Base-by-base conservation (phyloP, 2,888 invertebrate species). In the Smittia aterrima region DNA sequence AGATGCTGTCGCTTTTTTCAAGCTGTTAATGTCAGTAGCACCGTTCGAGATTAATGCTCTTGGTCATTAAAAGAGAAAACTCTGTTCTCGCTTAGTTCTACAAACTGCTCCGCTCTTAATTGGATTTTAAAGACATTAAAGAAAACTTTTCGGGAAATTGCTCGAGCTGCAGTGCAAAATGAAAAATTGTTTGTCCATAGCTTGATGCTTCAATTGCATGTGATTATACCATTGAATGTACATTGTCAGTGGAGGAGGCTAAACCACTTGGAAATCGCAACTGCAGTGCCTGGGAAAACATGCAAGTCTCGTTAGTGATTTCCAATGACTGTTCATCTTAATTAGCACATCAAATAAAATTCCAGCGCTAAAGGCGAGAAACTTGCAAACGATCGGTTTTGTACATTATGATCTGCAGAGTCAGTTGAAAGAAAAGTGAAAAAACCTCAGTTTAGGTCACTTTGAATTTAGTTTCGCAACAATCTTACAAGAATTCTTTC, bases 121-220 rank as follows among this genome's bases (percentile, higher is more conserved):
- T 67, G 67, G 41, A 67, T 41, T 67, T 41, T 67, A 40, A 67
- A 67, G 22, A 67, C 41, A 67, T 41, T 20, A 67, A 41, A 67
- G 47, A 47, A 47, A 67, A 67, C n/a, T 41, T 47, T 47, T 32
- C 9, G 27, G 32, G 18, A 32, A 66, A 32, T 38, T 11, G 24
- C 20, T 58, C 11, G 47, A 47, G 47, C 2, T n/a, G 16, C n/a
- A 47, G 47, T 3, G 11, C 4, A 47, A 11, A 47, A 11, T 47
- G 47, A 47, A 16, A 58, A 6, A 58, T 16, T 58, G 20, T 58
- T 58, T 18, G n/a, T 11, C 66, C 27, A 11, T n/a, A n/a, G 16
- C 13, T 58, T 58, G 58, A 18, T 58, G 58, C 38, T 66, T 32
- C 25, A 66, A n/a, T 66, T 66, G 58, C 58, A 58, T 58, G 58